Conservation (phyloP, 2,888 invertebrate genomes). For the Loripinus fragilis region DNA sequence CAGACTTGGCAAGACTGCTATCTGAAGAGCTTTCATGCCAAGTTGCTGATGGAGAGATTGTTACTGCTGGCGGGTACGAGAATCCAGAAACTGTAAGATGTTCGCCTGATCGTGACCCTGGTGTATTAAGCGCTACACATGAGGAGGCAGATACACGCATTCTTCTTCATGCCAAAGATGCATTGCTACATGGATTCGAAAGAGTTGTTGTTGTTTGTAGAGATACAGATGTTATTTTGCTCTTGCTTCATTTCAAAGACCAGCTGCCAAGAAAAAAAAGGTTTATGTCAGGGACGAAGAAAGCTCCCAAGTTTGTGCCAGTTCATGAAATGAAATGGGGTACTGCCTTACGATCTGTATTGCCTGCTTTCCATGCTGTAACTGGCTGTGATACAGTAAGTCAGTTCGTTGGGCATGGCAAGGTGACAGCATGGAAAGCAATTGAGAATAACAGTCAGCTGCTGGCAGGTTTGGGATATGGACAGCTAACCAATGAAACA, state of each 20-base stretch:
- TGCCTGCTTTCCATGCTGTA: constrained; percentile 11
- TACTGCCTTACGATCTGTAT: not conserved
- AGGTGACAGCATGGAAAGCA: not conserved
- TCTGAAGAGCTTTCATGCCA: too few relatives aligned
- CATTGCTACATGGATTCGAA: too few relatives aligned
- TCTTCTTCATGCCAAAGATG: too few relatives aligned
- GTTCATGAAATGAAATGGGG: not conserved
- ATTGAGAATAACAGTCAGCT: not conserved
- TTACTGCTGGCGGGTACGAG: too few relatives aligned
- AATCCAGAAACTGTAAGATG: too few relatives aligned
- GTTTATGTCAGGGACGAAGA: not conserved
- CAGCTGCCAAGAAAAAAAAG: not conserved
- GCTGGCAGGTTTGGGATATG: not conserved
- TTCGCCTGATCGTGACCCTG: too few relatives aligned
- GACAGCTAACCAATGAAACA: not conserved
- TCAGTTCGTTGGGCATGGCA: not conserved
- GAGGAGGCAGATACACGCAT: too few relatives aligned
- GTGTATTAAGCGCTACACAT: too few relatives aligned
- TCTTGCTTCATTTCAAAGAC: not conserved
- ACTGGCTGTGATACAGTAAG: constrained; percentile 17
- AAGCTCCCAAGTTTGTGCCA: not conserved
- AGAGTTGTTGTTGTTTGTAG: not conserved
- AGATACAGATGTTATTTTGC: constrained; percentile 6
- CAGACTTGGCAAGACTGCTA: too few relatives aligned
- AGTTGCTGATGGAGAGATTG: too few relatives aligned